Conservation (phyloP, 2,888 invertebrate species). For the Oscheius sp. region DNA sequence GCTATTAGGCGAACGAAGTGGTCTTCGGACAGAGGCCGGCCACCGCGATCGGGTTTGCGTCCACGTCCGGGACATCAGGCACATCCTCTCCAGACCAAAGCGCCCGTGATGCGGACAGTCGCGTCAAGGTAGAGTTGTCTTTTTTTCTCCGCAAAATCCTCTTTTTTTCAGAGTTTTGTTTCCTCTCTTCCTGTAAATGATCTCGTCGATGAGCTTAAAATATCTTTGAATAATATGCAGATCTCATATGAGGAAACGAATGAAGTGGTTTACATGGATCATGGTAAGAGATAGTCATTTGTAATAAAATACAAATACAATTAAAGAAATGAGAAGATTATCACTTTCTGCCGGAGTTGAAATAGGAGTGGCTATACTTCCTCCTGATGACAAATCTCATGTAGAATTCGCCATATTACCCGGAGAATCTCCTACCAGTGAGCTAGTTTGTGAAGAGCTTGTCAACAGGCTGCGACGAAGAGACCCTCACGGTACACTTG, state of each 20-base stretch:
- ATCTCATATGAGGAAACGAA: constrained; percentile 52
- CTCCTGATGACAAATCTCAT: constrained; percentile 56
- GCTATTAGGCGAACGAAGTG: constrained; percentile 52
- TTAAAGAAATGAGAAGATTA: constrained; percentile 52
- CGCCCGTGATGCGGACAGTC: constrained; percentile 19
- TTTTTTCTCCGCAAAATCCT: neutral
- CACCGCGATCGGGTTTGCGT: constrained; percentile 66
- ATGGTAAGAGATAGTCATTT: constrained; percentile 39
- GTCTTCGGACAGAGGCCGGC: constrained; percentile 66
- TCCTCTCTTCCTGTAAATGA: constrained; percentile 48
- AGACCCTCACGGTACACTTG: constrained; percentile 43
- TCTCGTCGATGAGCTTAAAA: constrained; percentile 48
- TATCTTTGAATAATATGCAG: constrained; percentile 46
- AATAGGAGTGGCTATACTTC: constrained; percentile 56
- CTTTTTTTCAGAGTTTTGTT: constrained; percentile 48
- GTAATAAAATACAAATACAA: neutral
- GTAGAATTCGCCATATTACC: constrained; percentile 55
- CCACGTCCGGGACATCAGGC: constrained; percentile 51
- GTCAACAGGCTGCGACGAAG: constrained; percentile 49
- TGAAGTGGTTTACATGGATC: constrained; percentile 48
- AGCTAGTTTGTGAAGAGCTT: constrained; percentile 52
- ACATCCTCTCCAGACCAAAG: constrained; percentile 55
- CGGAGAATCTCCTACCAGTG: constrained; percentile 52
- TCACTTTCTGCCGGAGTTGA: constrained; percentile 57
- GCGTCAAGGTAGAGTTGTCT: constrained; percentile 17